A percentile compares a stretch with the other conserved stretches of the same genome.
Conservation (phyloP, 1,140 invertebrate species). For the Ganaspis sp. region DNA sequence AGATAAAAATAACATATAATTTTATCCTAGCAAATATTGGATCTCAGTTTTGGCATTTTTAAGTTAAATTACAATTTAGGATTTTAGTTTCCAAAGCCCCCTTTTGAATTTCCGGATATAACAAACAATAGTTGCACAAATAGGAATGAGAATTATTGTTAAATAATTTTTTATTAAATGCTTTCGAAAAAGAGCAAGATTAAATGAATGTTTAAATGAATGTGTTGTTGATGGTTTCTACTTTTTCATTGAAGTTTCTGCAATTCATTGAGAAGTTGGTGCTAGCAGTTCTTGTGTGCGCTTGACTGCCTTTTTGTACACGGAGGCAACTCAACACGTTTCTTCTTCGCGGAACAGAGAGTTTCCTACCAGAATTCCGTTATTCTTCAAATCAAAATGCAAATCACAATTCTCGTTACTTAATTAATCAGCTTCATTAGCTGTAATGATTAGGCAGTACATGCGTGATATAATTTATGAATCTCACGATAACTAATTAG, state of each 20-base stretch:
- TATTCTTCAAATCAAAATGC: conserved; percentile 25
- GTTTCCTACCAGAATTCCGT: background rate
- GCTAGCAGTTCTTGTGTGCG: background rate
- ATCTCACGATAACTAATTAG: conserved; percentile 7
- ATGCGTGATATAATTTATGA: conserved; percentile 13
- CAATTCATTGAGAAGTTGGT: background rate
- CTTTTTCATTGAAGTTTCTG: background rate
- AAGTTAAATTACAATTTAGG: no score
- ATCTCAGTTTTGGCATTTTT: no score
- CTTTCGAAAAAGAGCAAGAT: no score
- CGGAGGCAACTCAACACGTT: background rate
- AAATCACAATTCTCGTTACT: conserved; percentile 10
- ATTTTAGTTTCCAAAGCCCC: no score
- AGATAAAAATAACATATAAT: no score
- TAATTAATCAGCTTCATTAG: conserved; percentile 23
- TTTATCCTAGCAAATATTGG: no score
- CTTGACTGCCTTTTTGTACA: background rate
- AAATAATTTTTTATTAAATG: no score
- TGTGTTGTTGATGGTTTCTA: background rate
- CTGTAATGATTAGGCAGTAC: conserved; percentile 19
- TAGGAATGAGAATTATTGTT: no score
- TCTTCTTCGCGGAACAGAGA: background rate
- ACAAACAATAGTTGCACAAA: no score
- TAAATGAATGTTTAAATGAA: no score
- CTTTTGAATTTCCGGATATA: no score